phyloP scores from a whole-genome alignment of 2,888 invertebrate species.

The Trypoxylon attenuatum region DNA sequence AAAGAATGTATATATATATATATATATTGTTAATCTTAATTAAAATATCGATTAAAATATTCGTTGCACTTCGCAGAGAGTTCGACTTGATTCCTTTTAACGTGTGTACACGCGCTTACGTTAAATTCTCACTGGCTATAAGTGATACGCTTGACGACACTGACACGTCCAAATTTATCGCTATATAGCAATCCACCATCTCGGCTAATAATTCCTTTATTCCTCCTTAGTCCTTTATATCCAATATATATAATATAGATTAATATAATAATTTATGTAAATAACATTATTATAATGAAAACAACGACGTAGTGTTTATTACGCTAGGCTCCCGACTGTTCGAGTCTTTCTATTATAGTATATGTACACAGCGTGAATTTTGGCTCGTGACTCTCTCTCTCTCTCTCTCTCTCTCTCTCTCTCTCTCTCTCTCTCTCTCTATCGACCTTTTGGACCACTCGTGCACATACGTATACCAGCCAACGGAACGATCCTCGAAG shows the following conservation, averaged over 20 bases:
- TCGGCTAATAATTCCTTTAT: conserved; percentile 49
- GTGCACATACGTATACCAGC: conserved; percentile 30
- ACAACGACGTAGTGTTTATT: conserved; percentile 58
- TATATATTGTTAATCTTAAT: background rate
- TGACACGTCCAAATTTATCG: background rate
- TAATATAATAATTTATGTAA: conserved; percentile 61
- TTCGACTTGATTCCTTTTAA: background rate
- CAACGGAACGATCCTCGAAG: too few relatives aligned
- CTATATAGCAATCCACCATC: background rate
- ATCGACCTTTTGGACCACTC: conserved; percentile 49
- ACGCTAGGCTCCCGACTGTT: conserved; percentile 56
- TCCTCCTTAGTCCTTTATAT: conserved; percentile 47
- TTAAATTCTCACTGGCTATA: too few relatives aligned
- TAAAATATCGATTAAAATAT: background rate
- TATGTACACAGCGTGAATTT: conserved; percentile 51
- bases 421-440: too few relatives aligned
- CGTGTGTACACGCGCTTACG: too few relatives aligned
- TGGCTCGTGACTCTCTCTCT: conserved; percentile 28
- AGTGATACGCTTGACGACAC: too few relatives aligned
- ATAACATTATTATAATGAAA: conserved; percentile 64
- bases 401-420: too few relatives aligned
- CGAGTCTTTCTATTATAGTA: conserved; percentile 4
- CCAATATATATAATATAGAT: conserved; percentile 45
- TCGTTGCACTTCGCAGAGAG: background rate
- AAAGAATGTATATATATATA: too few relatives aligned